These are phyloP conservation scores for Drosophila aldrichi DNA, from an alignment of 2,888 invertebrate species.

Conservation along the genomic window DNA sequence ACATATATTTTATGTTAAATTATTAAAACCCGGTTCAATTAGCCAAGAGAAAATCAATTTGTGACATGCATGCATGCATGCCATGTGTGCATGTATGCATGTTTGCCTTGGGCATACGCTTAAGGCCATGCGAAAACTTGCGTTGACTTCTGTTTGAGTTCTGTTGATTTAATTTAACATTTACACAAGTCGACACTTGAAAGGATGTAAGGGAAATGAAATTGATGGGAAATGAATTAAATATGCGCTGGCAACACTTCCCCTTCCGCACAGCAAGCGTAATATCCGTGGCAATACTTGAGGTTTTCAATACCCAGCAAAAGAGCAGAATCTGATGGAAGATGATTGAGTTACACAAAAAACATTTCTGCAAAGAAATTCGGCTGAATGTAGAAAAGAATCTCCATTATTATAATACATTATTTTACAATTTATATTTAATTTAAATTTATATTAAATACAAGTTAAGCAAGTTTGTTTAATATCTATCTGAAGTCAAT, in stretches of 20 bases:
- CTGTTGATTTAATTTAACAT: slow-evolving; percentile 48
- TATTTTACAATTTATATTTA: background rate
- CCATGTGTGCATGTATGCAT: background rate
- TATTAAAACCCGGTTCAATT: slow-evolving; percentile 13
- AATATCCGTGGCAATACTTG: background rate
- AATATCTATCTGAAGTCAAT: background rate
- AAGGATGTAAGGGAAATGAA: slow-evolving; percentile 49
- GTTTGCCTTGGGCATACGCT: background rate
- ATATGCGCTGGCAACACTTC: slow-evolving; percentile 26
- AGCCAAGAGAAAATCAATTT: slow-evolving; percentile 40
- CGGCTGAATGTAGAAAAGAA: no score
- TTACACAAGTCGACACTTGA: slow-evolving; percentile 56
- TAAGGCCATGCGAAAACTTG: slow-evolving; percentile 17
- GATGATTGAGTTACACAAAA: background rate
- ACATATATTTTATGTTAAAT: slow-evolving; percentile 34
- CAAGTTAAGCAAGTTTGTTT: background rate
- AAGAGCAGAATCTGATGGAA: no score
- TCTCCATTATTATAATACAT: background rate
- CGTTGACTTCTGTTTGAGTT: slow-evolving; percentile 27
- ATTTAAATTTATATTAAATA: background rate
- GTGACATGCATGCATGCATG: background rate
- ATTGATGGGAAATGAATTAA: slow-evolving; percentile 28
- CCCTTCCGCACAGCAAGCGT: background rate
- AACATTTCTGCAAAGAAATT: background rate
- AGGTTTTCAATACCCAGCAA: background rate